Percentiles rank a stretch among this genome's conserved stretches.
These are phyloP conservation scores for Trididemnum clinides DNA, from an alignment of 23 tunicate species.

Conservation along the genomic window DNA sequence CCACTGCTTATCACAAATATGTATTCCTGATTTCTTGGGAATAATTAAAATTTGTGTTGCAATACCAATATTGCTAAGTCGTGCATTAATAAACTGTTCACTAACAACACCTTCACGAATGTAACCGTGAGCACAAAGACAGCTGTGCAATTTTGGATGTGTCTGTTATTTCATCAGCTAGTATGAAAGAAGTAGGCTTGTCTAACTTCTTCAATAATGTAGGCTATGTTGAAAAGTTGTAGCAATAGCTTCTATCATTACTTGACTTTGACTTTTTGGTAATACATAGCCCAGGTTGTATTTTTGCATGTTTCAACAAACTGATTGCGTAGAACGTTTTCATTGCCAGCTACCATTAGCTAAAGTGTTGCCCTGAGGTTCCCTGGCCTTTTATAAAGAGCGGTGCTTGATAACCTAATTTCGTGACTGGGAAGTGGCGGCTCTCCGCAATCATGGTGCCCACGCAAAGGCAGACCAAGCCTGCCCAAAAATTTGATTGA, in stretches of 20 bases:
- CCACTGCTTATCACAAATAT: neutral
- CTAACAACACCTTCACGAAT: neutral
- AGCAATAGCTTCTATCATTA: neutral
- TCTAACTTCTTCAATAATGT: neutral
- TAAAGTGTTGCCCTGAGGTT: neutral
- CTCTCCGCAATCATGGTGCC: neutral
- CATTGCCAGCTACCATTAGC: neutral
- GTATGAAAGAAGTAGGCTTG: neutral
- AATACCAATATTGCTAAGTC: neutral
- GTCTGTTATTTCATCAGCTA: neutral
- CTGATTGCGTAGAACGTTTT: neutral
- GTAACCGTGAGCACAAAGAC: neutral
- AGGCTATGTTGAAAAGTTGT: neutral
- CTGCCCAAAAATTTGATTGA: neutral
- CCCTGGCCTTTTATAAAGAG: neutral
- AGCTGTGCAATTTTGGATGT: constrained; percentile 3
- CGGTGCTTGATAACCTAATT: neutral
- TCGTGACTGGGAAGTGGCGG: neutral
- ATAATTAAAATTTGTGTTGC: neutral
- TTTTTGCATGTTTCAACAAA: too few species aligned
- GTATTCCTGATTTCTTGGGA: neutral
- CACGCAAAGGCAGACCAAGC: neutral
- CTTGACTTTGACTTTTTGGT: neutral
- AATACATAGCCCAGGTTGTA: neutral
- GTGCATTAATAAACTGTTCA: neutral